Evolutionary conservation across 2,113 vertebrate species (phyloP).

Genomic region (Heterotis niloticus): DNA sequence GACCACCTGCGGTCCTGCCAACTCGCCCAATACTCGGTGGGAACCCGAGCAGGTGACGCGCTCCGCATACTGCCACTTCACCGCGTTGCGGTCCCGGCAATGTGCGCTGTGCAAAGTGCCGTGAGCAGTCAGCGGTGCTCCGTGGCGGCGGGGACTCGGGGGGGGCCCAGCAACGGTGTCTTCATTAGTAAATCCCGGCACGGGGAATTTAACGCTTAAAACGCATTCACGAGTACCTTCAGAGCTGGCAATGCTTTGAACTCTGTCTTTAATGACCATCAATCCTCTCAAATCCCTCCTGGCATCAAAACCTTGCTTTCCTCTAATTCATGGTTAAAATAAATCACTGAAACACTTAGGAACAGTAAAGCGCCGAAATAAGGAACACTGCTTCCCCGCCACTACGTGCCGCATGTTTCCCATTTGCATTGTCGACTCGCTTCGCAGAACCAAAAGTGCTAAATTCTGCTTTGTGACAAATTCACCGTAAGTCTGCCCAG

Average conservation of each 20-base stretch:
- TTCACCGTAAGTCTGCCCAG: background rate
- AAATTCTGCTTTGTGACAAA: slow-evolving; percentile 15
- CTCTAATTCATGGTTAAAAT: slow-evolving; percentile 15
- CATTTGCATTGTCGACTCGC: no score
- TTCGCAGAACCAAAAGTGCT: no score
- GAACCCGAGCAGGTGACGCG: background rate
- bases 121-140: background rate
- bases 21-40: background rate
- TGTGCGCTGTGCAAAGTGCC: background rate
- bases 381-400: background rate
- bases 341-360: slow-evolving; percentile 13
- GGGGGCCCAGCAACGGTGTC: background rate
- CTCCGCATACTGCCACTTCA: background rate
- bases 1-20: background rate
- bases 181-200: slow-evolving; percentile 25
- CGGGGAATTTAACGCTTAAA: slow-evolving; percentile 26
- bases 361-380: slow-evolving; percentile 4
- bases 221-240: slow-evolving; percentile 24
- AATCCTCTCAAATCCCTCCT: slow-evolving; percentile 28
- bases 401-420: background rate
- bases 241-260: slow-evolving; percentile 15
- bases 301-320: slow-evolving; percentile 2
- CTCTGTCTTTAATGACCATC: slow-evolving; percentile 33
- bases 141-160: background rate
- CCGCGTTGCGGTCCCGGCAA: background rate